A percentile compares a stretch with the other conserved stretches of the same genome.
phyloP scores from a whole-genome alignment of 35 echinoderm and acorn worm genomes.

The Holothuria glaberrima region DNA sequence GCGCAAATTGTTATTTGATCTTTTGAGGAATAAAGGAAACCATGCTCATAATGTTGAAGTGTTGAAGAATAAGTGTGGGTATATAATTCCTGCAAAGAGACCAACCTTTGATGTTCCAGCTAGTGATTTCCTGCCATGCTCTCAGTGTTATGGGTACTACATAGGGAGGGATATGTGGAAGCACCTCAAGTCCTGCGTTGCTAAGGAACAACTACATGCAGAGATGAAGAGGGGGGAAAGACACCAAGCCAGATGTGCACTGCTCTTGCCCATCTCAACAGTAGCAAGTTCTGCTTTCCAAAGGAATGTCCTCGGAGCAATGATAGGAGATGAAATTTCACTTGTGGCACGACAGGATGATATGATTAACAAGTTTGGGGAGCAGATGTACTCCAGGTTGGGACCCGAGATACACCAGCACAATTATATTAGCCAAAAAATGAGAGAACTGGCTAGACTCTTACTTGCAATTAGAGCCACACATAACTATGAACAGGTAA shows the following conservation, averaged over 20 bases:
- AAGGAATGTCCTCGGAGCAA: conserved; percentile 45
- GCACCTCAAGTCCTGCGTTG: conserved; percentile 60
- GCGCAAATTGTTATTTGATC: conserved; percentile 40
- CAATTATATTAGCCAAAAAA: conserved; percentile 67
- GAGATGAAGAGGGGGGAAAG: conserved; percentile 38
- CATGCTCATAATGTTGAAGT: conserved; percentile 75
- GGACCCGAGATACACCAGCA: conserved; percentile 11
- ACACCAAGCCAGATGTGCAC: conserved; percentile 37
- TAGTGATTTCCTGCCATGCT: conserved; percentile 57
- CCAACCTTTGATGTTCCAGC: conserved; percentile 49
- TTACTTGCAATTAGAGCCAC: conserved; percentile 40
- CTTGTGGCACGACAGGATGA: conserved; percentile 54
- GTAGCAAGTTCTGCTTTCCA: not conserved
- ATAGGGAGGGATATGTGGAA: conserved; percentile 61
- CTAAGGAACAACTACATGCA: not conserved
- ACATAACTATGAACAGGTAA: not conserved
- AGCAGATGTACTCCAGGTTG: conserved; percentile 24
- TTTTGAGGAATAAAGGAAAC: conserved; percentile 71
- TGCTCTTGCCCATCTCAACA: conserved; percentile 61
- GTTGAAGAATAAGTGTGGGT: conserved; percentile 42
- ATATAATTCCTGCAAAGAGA: conserved; percentile 65
- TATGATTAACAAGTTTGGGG: conserved; percentile 67
- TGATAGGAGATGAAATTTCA: conserved; percentile 54
- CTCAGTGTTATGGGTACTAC: conserved; percentile 62
- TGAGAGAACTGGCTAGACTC: conserved; percentile 67